Base-by-base conservation (phyloP, 2,797 vertebrate genomes). In the Diglossa cyanea region DNA sequence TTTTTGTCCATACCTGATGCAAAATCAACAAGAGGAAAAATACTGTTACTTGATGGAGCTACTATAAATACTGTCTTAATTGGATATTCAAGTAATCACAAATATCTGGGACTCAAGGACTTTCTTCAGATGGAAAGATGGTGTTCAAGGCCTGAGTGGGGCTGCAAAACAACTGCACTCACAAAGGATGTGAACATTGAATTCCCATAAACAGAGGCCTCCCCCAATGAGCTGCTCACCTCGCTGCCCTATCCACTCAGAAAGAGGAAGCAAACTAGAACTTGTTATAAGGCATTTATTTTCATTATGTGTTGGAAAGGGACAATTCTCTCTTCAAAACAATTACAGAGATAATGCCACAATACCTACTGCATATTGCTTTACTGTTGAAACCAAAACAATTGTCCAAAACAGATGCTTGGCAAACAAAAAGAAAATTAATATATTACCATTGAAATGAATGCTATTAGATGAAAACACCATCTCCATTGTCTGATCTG, bases 241-340 rank as follows among this genome's bases (percentile, higher is more conserved):
- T 47, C 0, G 0, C 66, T 66, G 51, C 55, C 44, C 58, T 66
- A 35, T 6, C 30, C 6, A 17, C 48, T 72, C 81, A 94, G 13
- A 82, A 85, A 78, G n/a, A 82, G 54, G 80, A 88, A 82, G 31
- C 44, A 23, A 90, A 66, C 37, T 5, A 51, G 51, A 74, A 54
- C 26, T 68, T 63, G 76, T 91, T 93, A 44, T 82, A 86, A 96
- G 93, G 91, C 82, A 94, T 96, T 97, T 97, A 97, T 97, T 97
- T 93, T 92, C 91, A 86, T 95, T 92, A 94, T 3, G 83, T 92
- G 66, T 95, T 89, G 88, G 91, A 93, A 83, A 96, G 92, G 86
- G 86, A 96, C 73, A 95, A 86, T 86, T 71, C 88, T 78, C 71
- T 83, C 85, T 94, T 94, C 83, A 76, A 77, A 86, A 75, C 73